Conservation (phyloP, 2,797 vertebrate species). For the Oreonectes daqikongensis region DNA sequence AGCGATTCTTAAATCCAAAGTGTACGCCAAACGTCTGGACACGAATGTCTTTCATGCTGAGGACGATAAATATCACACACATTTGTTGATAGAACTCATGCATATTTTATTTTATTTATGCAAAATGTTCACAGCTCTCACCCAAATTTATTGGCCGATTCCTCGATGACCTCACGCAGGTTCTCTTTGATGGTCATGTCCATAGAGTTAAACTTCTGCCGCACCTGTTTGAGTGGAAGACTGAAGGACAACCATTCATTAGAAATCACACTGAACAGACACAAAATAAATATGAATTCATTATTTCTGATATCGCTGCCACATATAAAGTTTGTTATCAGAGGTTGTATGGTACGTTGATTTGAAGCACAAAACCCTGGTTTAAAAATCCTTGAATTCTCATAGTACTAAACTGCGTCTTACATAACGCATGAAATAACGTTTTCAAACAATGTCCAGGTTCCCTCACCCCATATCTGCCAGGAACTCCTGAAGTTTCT, state of each 20-base stretch:
- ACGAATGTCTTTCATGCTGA: conserved; percentile 94
- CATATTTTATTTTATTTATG: neutral
- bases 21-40: conserved; percentile 94
- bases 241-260: conserved; percentile 63
- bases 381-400: no score
- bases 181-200: conserved; percentile 95
- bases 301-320: no score
- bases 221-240: conserved; percentile 92
- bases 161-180: conserved; percentile 92
- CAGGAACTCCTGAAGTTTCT: conserved; percentile 93
- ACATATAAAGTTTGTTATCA: no score
- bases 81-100: neutral
- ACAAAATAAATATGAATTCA: no score
- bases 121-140: conserved; percentile 61
- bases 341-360: no score
- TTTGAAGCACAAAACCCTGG: no score
- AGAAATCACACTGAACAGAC: no score
- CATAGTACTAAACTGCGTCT: neutral
- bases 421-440: neutral
- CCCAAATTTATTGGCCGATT: conserved; percentile 98
- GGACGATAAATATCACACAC: neutral
- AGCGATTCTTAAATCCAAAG: conserved; percentile 97
- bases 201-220: conserved; percentile 96
- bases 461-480: conserved; percentile 93
- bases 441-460: neutral